A percentile compares a stretch with the other conserved stretches of the same genome.
Evolutionary conservation across 2,797 vertebrate genomes (phyloP).

Genomic region (Lepilemur ruficaudatus): DNA sequence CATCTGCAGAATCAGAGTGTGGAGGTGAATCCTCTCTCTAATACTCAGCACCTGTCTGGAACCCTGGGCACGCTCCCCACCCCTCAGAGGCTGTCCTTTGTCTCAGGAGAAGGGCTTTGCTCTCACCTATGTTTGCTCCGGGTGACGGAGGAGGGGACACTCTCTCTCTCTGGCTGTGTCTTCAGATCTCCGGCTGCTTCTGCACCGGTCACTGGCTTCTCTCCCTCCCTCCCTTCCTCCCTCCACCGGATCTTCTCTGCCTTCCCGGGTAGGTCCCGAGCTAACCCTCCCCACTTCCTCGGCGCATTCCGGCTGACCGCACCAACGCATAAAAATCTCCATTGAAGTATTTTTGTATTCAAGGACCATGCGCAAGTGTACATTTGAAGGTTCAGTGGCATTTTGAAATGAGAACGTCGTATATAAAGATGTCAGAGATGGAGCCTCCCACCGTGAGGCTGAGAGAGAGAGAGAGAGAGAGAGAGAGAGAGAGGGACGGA

Average conservation of each 20-base stretch:
- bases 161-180: neutral
- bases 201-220: fast-evolving
- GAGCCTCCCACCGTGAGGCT: conserved; percentile 89
- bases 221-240: conserved; percentile 46
- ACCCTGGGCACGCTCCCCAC: fast-evolving
- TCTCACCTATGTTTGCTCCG: neutral
- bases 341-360: conserved; percentile 89
- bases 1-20: neutral
- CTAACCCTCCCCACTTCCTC: conserved; percentile 73
- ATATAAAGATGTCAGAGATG: conserved; percentile 90
- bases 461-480: conserved; percentile 86
- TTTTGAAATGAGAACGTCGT: conserved; percentile 91
- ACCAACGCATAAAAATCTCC: conserved; percentile 89
- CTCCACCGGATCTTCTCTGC: conserved; percentile 42
- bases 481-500: conserved; percentile 88
- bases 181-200: neutral
- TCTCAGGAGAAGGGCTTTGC: neutral
- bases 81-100: neutral
- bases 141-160: neutral
- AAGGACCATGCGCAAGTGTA: conserved; percentile 88
- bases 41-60: neutral
- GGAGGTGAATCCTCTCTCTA: neutral
- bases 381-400: conserved; percentile 91
- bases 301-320: conserved; percentile 80
- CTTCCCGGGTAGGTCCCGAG: conserved; percentile 64